These are phyloP conservation scores for Dynastes tityus DNA, from an alignment of 2,888 invertebrate species.

Conservation along the genomic window DNA sequence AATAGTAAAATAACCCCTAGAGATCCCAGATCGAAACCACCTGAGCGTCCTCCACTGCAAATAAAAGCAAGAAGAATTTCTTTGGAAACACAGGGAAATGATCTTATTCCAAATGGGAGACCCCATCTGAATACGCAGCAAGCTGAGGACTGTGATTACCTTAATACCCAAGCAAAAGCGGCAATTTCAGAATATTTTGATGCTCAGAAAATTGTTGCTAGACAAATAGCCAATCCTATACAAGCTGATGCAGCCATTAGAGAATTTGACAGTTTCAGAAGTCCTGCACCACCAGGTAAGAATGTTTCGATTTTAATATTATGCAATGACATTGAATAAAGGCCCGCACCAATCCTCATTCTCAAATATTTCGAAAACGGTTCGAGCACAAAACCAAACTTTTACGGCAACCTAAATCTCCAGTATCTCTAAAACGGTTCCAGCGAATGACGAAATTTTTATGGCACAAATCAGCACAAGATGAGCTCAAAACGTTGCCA, in stretches of 20 bases:
- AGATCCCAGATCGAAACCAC: background rate
- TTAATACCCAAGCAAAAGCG: background rate
- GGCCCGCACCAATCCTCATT: too few species aligned
- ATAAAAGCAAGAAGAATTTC: background rate
- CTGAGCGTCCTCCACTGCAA: background rate
- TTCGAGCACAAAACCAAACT: too few species aligned
- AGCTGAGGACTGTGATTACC: background rate
- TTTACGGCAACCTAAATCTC: too few species aligned
- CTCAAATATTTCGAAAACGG: too few species aligned
- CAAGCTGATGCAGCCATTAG: background rate
- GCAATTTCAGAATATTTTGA: conserved; percentile 15
- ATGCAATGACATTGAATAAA: too few species aligned
- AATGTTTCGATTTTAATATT: background rate
- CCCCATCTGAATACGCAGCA: background rate
- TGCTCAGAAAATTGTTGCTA: background rate
- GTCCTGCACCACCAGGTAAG: background rate
- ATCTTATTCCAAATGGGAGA: too few species aligned
- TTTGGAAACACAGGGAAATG: background rate
- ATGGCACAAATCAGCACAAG: too few species aligned
- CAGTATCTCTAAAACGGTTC: too few species aligned
- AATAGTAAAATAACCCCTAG: background rate
- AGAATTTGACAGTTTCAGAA: background rate
- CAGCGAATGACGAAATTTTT: too few species aligned
- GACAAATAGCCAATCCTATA: background rate
- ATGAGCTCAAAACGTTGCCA: too few species aligned